Evolutionary conservation across 2,797 vertebrate genomes (phyloP).

Genomic region (Anas bernieri): DNA sequence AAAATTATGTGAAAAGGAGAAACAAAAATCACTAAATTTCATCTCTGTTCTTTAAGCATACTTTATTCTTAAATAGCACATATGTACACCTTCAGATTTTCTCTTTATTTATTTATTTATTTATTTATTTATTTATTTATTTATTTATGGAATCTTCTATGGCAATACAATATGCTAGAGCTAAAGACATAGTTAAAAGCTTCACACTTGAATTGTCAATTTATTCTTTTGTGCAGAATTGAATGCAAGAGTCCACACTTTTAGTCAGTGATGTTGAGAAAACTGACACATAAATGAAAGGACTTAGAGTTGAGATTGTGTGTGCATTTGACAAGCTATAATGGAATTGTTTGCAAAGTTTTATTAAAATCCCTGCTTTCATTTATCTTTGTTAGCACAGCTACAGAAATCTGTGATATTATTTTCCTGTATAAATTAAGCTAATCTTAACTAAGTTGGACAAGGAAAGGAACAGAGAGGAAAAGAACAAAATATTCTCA

Average conservation of each 20-base stretch:
- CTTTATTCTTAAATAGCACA: neutral
- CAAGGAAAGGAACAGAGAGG: conserved; percentile 46
- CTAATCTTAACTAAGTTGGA: conserved; percentile 66
- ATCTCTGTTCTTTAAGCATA: neutral
- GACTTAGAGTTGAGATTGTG: conserved; percentile 59
- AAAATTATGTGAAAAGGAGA: neutral
- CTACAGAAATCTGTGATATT: conserved; percentile 63
- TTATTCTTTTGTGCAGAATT: conserved; percentile 58
- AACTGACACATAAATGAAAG: conserved; percentile 73
- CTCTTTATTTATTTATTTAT: too few species aligned
- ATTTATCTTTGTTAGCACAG: conserved; percentile 81
- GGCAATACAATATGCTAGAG: conserved; percentile 10
- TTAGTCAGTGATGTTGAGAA: conserved; percentile 64
- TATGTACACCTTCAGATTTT: neutral
- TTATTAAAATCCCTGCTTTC: conserved; percentile 75
- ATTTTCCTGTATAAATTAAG: conserved; percentile 73
- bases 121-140: neutral
- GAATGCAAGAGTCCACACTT: conserved; percentile 21
- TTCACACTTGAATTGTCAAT: conserved; percentile 38
- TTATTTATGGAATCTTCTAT: neutral
- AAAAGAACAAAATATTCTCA: neutral
- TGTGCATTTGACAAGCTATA: conserved; percentile 74
- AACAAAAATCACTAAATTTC: neutral
- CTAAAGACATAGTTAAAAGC: conserved; percentile 59
- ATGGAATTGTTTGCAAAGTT: conserved; percentile 80